phyloP scores from a whole-genome alignment of 2,888 invertebrate genomes.

The Thereva nobilitata region DNA sequence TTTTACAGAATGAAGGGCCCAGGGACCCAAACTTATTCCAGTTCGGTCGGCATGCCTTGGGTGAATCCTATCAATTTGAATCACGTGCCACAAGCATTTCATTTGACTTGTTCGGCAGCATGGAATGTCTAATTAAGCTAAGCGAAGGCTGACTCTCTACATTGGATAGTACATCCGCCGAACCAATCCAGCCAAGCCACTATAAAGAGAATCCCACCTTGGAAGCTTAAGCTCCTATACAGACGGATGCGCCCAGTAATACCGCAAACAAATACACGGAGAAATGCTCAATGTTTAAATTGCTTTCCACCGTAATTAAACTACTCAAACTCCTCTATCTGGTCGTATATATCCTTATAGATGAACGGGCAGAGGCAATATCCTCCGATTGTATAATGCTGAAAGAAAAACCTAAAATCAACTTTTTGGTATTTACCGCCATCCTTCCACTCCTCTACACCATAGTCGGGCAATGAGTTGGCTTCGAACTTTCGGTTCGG shows the following conservation, averaged over 20 bases:
- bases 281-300: too few species aligned
- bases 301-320: too few species aligned
- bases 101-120: not conserved
- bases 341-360: too few species aligned
- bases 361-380: constrained; percentile 1
- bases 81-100: constrained; percentile 14
- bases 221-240: too few species aligned
- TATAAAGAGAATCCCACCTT: too few species aligned
- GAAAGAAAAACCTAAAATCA: constrained; percentile 12
- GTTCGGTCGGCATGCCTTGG: not conserved
- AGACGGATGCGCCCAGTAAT: too few species aligned
- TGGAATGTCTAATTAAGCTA: constrained; percentile 26
- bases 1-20: constrained; percentile 5
- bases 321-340: too few species aligned
- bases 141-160: not conserved
- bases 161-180: too few species aligned
- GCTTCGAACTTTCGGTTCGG: constrained; percentile 62
- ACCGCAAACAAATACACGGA: too few species aligned
- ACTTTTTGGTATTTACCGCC: constrained; percentile 61
- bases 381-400: not conserved
- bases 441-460: constrained; percentile 75
- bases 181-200: too few species aligned
- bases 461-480: constrained; percentile 70
- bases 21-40: not conserved
- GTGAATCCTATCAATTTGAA: constrained; percentile 7